Conservation (phyloP, 1,140 invertebrate genomes). For the Heliconius congener region DNA sequence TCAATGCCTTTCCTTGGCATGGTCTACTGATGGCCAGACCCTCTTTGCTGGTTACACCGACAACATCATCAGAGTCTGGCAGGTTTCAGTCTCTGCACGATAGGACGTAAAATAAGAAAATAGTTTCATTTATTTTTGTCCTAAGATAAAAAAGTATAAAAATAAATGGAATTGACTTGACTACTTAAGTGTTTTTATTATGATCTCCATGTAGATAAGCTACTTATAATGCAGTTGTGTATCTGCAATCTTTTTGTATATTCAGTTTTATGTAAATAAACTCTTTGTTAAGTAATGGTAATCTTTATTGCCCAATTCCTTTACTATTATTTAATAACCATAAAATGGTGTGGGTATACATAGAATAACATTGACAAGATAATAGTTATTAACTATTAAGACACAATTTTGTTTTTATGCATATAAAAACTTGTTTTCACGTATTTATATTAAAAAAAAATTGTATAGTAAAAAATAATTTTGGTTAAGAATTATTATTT, state of each 20-base stretch:
- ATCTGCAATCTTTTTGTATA: slow-evolving; percentile 32
- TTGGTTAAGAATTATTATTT: too few species aligned
- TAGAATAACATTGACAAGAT: too few species aligned
- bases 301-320: slow-evolving; percentile 31
- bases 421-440: too few species aligned
- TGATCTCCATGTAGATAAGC: slow-evolving; percentile 52
- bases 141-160: slow-evolving; percentile 62
- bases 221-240: slow-evolving; percentile 31
- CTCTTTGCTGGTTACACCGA: slow-evolving; percentile 99
- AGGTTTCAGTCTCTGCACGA: slow-evolving; percentile 92
- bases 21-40: slow-evolving; percentile 99
- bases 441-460: too few species aligned
- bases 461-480: too few species aligned
- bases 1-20: slow-evolving; percentile 98
- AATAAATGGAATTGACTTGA: slow-evolving; percentile 75
- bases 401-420: too few species aligned
- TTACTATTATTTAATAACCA: neutral
- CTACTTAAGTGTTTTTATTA: slow-evolving; percentile 57
- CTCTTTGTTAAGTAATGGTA: slow-evolving; percentile 24
- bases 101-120: slow-evolving; percentile 73
- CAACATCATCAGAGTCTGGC: slow-evolving; percentile 99
- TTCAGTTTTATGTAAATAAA: slow-evolving; percentile 40
- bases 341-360: too few species aligned
- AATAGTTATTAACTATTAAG: too few species aligned
- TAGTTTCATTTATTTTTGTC: slow-evolving; percentile 79